Base-by-base conservation (phyloP, 2,888 invertebrate genomes). In the Deroplatys truncata region DNA sequence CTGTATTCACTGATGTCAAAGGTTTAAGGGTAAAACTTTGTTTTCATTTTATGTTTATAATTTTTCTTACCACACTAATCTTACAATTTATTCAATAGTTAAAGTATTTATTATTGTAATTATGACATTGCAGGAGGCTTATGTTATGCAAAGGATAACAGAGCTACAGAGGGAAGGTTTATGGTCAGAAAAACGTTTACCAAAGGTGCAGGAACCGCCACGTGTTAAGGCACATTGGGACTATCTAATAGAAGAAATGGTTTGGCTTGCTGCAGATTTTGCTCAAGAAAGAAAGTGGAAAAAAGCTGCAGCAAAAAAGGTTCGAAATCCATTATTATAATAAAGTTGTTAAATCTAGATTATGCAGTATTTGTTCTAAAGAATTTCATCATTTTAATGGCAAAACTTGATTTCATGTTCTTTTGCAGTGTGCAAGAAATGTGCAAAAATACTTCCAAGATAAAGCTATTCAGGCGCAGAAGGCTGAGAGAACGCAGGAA, bases 221-320 rank as follows among this genome's bases (percentile, higher is more conserved):
- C 95, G 99, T 91, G 95, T 96, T 88, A 99, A 99, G 94, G 97
- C 98, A 49, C 99, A 99, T 94, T 99, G 99, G 99, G 99, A 99
- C 94, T 99, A 98, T 94, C 94, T 99, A 91, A 94, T 99, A 84
- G 99, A 99, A 94, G 99, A 99, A 94, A 99, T 99, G 98, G 97
- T 97, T 83, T 99, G 99, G 99, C 95, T 99, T 91, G 98, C 99
- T 82, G 97, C 98, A 83, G 99, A 99, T 94, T 99, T 99, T 94
- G 98, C 98, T 49, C 98, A 98, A 93, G 99, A 99, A 94, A 95
- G 99, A 91, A 99, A 98, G 93, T 99, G 98, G 98, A 99, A 99
- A 93, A 98, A 98, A 93, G 97, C 98, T 90, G 98, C 98, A 9
- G 98, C 99, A 1, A 98, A 98, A 93, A 98, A 98, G 94, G 96